These are phyloP conservation scores for Penelope pileata DNA, from an alignment of 2,113 vertebrate species.

Conservation along the genomic window DNA sequence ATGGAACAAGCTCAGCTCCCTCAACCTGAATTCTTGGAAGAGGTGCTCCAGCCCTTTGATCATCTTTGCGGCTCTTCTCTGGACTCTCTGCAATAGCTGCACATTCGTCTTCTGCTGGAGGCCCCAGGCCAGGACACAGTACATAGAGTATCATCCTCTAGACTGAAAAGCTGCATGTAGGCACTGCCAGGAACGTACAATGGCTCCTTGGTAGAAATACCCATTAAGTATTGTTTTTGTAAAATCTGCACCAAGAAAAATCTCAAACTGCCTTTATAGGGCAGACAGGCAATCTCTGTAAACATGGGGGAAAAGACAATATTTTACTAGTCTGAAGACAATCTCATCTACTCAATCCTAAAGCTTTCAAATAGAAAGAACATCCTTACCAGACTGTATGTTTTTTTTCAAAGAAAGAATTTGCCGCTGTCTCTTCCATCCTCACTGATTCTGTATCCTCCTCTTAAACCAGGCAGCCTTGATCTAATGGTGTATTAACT, in stretches of 20 bases:
- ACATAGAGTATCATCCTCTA: background rate
- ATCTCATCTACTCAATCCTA: background rate
- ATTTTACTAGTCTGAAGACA: background rate
- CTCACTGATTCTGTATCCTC: background rate
- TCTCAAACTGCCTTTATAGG: background rate
- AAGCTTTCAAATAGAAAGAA: background rate
- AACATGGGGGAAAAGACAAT: accelerated
- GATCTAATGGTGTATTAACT: background rate
- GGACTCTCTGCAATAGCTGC: background rate
- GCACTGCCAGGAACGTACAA: accelerated
- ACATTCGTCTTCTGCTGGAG: background rate
- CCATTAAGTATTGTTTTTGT: background rate
- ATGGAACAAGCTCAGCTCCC: background rate
- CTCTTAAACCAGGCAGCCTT: background rate
- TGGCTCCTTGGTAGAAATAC: background rate
- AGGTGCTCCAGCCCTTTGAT: background rate
- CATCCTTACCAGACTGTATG: background rate
- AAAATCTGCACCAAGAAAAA: background rate
- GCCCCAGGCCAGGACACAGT: background rate
- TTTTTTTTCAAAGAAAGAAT: background rate
- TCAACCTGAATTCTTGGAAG: background rate
- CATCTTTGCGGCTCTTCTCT: background rate
- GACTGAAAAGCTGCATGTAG: background rate
- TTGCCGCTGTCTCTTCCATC: background rate
- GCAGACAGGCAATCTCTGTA: background rate